These are phyloP conservation scores for Pagrus major DNA, from an alignment of 2,113 vertebrate species.

Conservation along the genomic window DNA sequence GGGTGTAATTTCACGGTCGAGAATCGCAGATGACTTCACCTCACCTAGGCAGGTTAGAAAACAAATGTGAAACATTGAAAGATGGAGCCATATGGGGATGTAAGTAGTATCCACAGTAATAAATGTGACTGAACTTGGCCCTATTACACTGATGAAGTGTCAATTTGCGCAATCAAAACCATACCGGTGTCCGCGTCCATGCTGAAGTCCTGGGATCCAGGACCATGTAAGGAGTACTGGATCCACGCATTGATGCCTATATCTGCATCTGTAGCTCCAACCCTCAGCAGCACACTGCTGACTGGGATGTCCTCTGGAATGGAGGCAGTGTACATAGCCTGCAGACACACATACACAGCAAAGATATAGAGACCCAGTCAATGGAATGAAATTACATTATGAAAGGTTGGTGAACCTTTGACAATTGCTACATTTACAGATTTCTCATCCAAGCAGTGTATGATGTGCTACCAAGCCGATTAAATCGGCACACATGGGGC, in stretches of 20 bases:
- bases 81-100: background rate
- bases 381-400: background rate
- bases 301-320: conserved; percentile 91
- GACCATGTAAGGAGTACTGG: conserved; percentile 91
- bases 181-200: conserved; percentile 93
- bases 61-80: background rate
- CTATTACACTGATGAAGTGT: background rate
- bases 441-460: too few species aligned
- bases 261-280: conserved; percentile 91
- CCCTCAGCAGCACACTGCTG: conserved; percentile 89
- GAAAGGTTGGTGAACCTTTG: background rate
- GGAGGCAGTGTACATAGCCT: conserved; percentile 89
- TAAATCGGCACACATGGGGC: too few species aligned
- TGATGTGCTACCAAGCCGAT: too few species aligned
- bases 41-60: conserved; percentile 85
- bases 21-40: conserved; percentile 87
- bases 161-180: conserved; percentile 6
- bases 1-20: conserved; percentile 91
- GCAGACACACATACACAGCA: conserved; percentile 24
- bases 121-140: background rate
- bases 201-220: conserved; percentile 90
- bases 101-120: background rate
- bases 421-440: background rate
- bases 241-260: conserved; percentile 90
- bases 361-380: background rate